Evolutionary conservation across 2,113 vertebrate species (phyloP), one percentile per base, ranked within the genome.

Genomic region (Lasiurus cinereus): DNA sequence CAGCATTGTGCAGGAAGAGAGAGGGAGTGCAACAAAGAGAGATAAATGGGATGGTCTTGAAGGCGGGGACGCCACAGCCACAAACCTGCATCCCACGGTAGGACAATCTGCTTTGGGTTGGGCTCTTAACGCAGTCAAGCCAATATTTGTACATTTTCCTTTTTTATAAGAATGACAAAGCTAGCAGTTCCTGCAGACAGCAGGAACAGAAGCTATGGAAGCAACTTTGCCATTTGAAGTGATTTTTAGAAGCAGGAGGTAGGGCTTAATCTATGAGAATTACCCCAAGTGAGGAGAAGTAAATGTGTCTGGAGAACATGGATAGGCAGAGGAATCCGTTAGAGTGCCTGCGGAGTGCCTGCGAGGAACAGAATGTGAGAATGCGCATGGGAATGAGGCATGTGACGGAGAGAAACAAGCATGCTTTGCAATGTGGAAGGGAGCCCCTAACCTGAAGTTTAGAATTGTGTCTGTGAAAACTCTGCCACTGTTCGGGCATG

Each of bases 21-120:
- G 97, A 97, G 96, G 94, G 97, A 96, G 96, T 92, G 96, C 96
- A 98, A 98, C 98, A 98, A 98, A 98, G 98, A 96, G 95, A 96
- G 97, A 96, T 96, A 97, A 93, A 97, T 97, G 96, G 97, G 97
- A 97, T 97, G 96, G 91, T 97, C 92, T 94, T 84, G 85, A 94
- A 96, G 77, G 94, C 88, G 80, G 94, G 96, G 95, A 95, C 83
- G 87, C 84, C 86, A 79, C 94, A 96, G 93, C 93, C 94, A 96
- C 92, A 91, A 85, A 92, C 96, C 96, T 97, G 96, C 97, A 94
- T 92, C 93, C 92, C 89, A 97, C 91, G 93, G 97, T 97, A 97
- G 97, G 97, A 97, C 94, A 74, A 88, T 94, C 84, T 83, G 88
- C 90, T 92, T 94, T 39, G 94, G 92, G 93, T 88, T 76, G 91